Conservation (phyloP, 2,888 invertebrate genomes). For the Euspilapteryx auroguttella region DNA sequence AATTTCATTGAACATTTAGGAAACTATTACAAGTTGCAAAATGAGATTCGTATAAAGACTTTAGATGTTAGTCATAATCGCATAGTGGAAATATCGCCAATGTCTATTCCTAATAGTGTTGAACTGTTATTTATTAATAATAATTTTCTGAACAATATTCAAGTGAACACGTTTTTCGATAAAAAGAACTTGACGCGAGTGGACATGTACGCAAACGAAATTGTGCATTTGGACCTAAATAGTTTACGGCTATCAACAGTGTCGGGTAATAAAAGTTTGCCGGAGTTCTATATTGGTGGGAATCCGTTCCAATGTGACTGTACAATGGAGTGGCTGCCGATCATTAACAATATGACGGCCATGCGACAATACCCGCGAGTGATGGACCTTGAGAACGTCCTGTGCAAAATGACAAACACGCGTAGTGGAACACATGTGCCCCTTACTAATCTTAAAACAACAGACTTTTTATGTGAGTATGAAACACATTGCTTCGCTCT, state of each 20-base stretch:
- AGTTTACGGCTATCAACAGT: conserved; percentile 78
- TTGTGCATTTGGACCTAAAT: conserved; percentile 80
- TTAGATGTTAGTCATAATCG: conserved; percentile 89
- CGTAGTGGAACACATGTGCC: conserved; percentile 79
- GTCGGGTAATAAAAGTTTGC: conserved; percentile 71
- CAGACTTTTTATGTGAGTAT: conserved; percentile 90
- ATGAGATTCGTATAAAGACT: conserved; percentile 79
- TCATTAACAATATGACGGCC: conserved; percentile 83
- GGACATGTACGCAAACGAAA: conserved; percentile 87
- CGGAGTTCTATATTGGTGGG: conserved; percentile 88
- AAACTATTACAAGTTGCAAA: conserved; percentile 86
- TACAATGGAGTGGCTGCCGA: conserved; percentile 93
- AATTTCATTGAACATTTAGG: conserved; percentile 86
- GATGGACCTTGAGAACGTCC: conserved; percentile 85
- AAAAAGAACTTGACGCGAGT: conserved; percentile 83
- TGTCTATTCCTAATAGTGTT: conserved; percentile 86
- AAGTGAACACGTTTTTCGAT: conserved; percentile 84
- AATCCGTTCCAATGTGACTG: conserved; percentile 96
- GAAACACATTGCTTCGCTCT: conserved; percentile 91
- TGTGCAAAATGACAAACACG: conserved; percentile 85
- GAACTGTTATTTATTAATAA: conserved; percentile 88
- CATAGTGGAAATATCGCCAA: conserved; percentile 78
- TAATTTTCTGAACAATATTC: conserved; percentile 79
- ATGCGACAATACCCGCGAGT: conserved; percentile 84
- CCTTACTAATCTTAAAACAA: conserved; percentile 73